Evolutionary conservation across 2,797 vertebrate species (phyloP).

Genomic region (Halcyon smyrnensis): DNA sequence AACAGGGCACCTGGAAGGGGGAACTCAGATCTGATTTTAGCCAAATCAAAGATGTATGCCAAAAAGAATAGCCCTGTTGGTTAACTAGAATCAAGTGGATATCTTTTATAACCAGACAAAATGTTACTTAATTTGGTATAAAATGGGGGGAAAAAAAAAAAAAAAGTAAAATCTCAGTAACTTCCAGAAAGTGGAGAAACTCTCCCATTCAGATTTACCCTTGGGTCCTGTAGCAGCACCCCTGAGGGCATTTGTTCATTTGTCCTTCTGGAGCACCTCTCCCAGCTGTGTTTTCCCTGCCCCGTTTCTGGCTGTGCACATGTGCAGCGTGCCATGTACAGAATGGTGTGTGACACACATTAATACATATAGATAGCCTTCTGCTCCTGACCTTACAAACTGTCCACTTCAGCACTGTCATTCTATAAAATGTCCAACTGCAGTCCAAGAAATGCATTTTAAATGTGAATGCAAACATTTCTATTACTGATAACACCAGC

Average conservation of each 20-base stretch:
- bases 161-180: background rate
- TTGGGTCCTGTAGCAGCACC: background rate
- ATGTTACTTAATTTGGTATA: background rate
- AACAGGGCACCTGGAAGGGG: background rate
- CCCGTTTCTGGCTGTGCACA: background rate
- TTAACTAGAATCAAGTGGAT: background rate
- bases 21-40: background rate
- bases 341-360: conserved; percentile 25
- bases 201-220: background rate
- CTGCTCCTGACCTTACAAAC: conserved; percentile 71
- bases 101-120: background rate
- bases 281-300: background rate
- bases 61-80: background rate
- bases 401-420: conserved; percentile 72
- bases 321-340: background rate
- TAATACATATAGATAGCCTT: conserved; percentile 56
- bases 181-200: background rate
- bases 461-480: conserved; percentile 74
- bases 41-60: background rate
- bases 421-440: conserved; percentile 55
- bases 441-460: conserved; percentile 71
- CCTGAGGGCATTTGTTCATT: background rate
- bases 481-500: conserved; percentile 70
- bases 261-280: background rate
- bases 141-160: background rate